phyloP scores from a whole-genome alignment of 2,888 invertebrate genomes.

The Cactoblastis cactorum region DNA sequence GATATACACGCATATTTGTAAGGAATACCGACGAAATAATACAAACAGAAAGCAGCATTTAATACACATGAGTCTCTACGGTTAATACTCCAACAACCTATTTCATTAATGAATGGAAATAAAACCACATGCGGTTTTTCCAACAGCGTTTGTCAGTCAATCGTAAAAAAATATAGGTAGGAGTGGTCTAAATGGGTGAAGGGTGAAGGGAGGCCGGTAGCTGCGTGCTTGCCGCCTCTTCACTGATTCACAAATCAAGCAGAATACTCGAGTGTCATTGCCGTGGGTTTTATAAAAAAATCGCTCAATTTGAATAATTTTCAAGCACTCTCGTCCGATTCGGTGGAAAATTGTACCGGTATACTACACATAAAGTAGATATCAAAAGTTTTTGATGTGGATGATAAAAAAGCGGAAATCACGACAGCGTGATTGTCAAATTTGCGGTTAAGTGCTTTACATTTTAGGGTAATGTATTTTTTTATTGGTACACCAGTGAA shows the following conservation, averaged over 20 bases:
- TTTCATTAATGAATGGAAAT: not conserved
- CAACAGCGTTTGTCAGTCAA: slow-evolving; percentile 24
- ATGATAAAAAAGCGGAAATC: not conserved
- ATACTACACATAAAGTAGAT: too few relatives aligned
- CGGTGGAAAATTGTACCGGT: too few relatives aligned
- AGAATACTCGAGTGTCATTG: slow-evolving; percentile 35
- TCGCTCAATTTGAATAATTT: slow-evolving; percentile 14
- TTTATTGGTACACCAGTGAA: too few relatives aligned
- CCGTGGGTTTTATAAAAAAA: slow-evolving; percentile 21
- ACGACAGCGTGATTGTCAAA: too few relatives aligned
- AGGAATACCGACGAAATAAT: too few relatives aligned
- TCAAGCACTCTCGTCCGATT: slow-evolving; percentile 10
- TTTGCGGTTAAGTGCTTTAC: too few relatives aligned
- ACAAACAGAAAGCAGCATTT: not conserved
- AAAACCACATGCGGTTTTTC: slow-evolving; percentile 7
- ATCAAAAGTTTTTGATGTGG: not conserved
- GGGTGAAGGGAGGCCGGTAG: slow-evolving; percentile 23
- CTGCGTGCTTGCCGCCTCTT: slow-evolving; percentile 32
- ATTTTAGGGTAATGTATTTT: too few relatives aligned
- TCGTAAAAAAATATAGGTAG: slow-evolving; percentile 36
- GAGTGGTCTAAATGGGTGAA: slow-evolving; percentile 21
- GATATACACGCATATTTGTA: too few relatives aligned
- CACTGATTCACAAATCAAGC: slow-evolving; percentile 44
- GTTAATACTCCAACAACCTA: not conserved
- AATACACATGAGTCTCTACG: not conserved